Percentiles rank a stretch among this genome's conserved stretches.
These are phyloP conservation scores for Hypomecis atomaria DNA, from an alignment of 2,888 invertebrate species.

Conservation along the genomic window DNA sequence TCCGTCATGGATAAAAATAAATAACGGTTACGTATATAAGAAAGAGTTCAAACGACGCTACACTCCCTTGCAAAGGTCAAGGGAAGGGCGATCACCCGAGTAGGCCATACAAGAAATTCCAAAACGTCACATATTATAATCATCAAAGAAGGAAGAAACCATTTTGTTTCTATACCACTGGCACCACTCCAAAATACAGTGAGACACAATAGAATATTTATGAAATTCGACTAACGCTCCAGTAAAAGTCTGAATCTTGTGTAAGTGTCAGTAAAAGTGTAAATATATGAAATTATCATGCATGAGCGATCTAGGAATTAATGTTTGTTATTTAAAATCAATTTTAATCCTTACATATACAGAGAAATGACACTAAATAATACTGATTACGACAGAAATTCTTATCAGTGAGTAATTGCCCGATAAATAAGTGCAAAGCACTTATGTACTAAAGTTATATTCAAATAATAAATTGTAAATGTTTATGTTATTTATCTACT, in stretches of 20 bases:
- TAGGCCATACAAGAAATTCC: not conserved
- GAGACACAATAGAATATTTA: constrained; percentile 10
- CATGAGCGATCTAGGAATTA: not conserved
- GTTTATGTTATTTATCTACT: too few species aligned
- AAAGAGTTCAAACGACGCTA: not conserved
- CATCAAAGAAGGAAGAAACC: constrained; percentile 7
- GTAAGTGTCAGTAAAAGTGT: too few species aligned
- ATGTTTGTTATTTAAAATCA: not conserved
- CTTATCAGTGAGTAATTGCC: too few species aligned
- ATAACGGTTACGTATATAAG: not conserved
- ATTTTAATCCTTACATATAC: not conserved
- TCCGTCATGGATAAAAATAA: too few species aligned
- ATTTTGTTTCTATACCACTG: not conserved
- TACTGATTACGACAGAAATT: too few species aligned
- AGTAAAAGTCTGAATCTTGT: not conserved
- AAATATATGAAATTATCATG: constrained; percentile 1
- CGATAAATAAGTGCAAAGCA: too few species aligned
- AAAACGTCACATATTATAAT: constrained; percentile 1
- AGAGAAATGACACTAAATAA: too few species aligned
- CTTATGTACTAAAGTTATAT: too few species aligned
- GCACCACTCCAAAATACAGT: constrained; percentile 5
- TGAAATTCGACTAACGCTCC: not conserved
- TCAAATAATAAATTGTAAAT: too few species aligned
- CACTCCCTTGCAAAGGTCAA: constrained; percentile 5
- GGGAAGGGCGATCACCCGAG: constrained; percentile 10